Evolutionary conservation across 2,797 vertebrate species (phyloP).

Genomic region (Cyclopterus lumpus): DNA sequence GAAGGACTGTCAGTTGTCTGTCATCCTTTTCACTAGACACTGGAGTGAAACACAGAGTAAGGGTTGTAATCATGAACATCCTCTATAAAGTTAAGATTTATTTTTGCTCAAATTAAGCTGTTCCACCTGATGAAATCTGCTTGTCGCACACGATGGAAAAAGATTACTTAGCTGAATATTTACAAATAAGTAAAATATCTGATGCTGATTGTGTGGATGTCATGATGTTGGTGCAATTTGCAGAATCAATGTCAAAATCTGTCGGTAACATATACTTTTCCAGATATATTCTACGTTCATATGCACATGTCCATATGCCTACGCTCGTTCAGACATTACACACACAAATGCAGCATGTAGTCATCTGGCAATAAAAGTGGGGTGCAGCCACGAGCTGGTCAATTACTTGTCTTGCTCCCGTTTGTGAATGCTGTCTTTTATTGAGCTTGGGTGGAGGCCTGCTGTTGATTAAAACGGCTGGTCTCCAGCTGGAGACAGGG

Average conservation of each 20-base stretch:
- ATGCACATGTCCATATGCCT: constrained; percentile 26
- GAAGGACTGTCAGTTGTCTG: constrained; percentile 55
- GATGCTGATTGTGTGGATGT: constrained; percentile 20
- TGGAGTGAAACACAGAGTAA: constrained; percentile 27
- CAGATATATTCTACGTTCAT: constrained; percentile 10
- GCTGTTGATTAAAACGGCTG: constrained; percentile 82
- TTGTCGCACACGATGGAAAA: constrained; percentile 21
- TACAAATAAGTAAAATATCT: constrained; percentile 3
- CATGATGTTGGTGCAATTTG: constrained; percentile 2
- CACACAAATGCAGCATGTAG: constrained; percentile 61
- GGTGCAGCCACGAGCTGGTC: constrained; percentile 72
- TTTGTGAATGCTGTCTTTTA: constrained; percentile 81
- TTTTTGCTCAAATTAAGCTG: constrained; percentile 29
- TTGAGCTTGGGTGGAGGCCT: constrained; percentile 80
- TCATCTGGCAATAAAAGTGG: constrained; percentile 78
- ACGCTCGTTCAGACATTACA: constrained; percentile 36
- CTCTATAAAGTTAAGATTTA: constrained; percentile 17
- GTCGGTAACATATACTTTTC: constrained; percentile 13
- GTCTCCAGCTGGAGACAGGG: constrained; percentile 77
- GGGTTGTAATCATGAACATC: constrained; percentile 11
- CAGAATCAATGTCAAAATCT: constrained; percentile 21
- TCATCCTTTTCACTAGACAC: constrained; percentile 54
- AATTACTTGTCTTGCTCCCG: constrained; percentile 78
- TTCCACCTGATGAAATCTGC: constrained; percentile 9
- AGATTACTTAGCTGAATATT: constrained; percentile 8